A percentile compares a stretch with the other conserved stretches of the same genome.
phyloP scores from a whole-genome alignment of 2,888 invertebrate species.

The Neoitamus cyanurus region DNA sequence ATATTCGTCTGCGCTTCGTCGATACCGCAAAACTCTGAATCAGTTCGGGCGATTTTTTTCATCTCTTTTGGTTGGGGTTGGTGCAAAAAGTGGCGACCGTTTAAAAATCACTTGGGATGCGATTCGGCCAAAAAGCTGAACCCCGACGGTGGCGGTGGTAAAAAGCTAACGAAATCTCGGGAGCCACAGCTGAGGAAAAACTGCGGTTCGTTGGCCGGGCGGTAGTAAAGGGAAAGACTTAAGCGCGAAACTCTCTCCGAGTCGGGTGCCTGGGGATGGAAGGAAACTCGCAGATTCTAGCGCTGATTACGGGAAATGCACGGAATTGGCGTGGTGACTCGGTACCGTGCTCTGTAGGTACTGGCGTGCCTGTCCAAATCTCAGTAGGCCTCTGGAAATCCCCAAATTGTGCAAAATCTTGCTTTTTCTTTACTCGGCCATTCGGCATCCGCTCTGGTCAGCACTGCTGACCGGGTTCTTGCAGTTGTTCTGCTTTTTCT shows the following conservation, averaged over 20 bases:
- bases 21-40: constrained; percentile 13
- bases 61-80: not conserved
- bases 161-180: not conserved
- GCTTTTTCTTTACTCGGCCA: not conserved
- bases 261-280: not conserved
- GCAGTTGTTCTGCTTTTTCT: constrained; percentile 6
- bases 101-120: constrained; percentile 1
- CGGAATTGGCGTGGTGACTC: not conserved
- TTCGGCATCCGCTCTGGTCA: not conserved
- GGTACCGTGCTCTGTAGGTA: not conserved
- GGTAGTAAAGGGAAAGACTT: constrained; percentile 2
- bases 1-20: not conserved
- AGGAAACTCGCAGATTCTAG: not conserved
- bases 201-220: constrained; percentile 9
- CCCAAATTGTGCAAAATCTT: not conserved
- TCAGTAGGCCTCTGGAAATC: not conserved
- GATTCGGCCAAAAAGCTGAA: not conserved
- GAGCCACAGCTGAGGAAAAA: not conserved
- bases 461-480: not conserved
- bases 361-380: not conserved
- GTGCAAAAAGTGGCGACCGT: not conserved
- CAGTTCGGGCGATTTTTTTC: not conserved
- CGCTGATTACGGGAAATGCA: constrained; percentile 14
- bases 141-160: not conserved
- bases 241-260: constrained; percentile 3